Conservation (phyloP, 2,113 vertebrate genomes). For the Pseudorhombus dupliciocellatus region DNA sequence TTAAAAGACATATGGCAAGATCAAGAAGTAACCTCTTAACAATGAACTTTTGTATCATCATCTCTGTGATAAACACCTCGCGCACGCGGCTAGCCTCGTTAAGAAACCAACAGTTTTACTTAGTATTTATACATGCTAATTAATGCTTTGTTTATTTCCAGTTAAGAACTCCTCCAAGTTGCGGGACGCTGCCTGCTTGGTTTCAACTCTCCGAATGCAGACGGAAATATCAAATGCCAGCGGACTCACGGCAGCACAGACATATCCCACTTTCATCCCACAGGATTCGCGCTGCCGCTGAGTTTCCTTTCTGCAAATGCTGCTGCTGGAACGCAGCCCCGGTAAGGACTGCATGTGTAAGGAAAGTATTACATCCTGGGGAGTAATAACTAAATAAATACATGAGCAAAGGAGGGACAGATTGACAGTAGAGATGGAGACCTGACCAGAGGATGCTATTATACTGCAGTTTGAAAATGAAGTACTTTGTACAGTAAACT, state of each 20-base stretch:
- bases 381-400: no score
- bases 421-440: not conserved
- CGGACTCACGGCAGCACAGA: constrained; percentile 36
- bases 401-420: not conserved
- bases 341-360: not conserved
- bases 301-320: constrained; percentile 24
- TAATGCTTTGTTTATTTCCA: constrained; percentile 78
- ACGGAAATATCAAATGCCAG: constrained; percentile 67
- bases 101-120: constrained; percentile 62
- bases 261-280: constrained; percentile 24
- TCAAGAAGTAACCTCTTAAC: constrained; percentile 80
- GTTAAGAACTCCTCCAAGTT: constrained; percentile 63
- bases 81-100: constrained; percentile 53
- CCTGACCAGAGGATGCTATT: not conserved
- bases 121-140: constrained; percentile 81
- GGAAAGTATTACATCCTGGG: not conserved
- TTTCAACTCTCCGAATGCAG: constrained; percentile 55
- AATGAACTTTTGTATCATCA: constrained; percentile 75
- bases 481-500: constrained; percentile 18
- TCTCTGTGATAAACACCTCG: constrained; percentile 68
- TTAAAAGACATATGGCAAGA: constrained; percentile 75
- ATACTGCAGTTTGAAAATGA: constrained; percentile 7
- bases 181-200: constrained; percentile 55
- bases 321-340: not conserved
- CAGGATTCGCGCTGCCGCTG: constrained; percentile 18